phyloP scores from a whole-genome alignment of 2,888 invertebrate genomes.

The Lissonota sp. region DNA sequence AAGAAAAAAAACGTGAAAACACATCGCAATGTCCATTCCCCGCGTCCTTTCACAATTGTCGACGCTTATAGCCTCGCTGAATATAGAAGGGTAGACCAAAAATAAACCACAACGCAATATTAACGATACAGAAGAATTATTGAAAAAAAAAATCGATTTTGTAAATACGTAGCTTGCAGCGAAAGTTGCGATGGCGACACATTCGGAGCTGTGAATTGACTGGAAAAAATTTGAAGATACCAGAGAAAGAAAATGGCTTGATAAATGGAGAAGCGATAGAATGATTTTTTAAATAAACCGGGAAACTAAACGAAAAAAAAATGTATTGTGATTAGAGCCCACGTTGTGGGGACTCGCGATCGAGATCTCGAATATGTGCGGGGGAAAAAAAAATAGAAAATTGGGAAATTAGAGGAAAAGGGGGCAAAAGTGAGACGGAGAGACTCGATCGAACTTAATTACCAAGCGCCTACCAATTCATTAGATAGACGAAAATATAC shows the following conservation, averaged over 20 bases:
- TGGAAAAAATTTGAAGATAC: constrained; percentile 15
- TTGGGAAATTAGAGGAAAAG: not conserved
- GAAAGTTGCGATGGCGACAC: constrained; percentile 48
- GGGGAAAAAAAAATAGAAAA: constrained; percentile 52
- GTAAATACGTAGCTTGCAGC: constrained; percentile 59
- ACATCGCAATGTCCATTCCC: not conserved
- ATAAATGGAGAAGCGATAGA: constrained; percentile 18
- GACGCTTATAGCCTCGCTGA: too few species aligned
- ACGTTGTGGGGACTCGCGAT: constrained; percentile 62
- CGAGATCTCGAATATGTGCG: constrained; percentile 51
- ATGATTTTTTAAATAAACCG: constrained; percentile 18
- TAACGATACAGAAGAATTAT: constrained; percentile 18
- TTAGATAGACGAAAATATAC: constrained; percentile 58
- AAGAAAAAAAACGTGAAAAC: not conserved
- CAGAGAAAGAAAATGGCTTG: not conserved
- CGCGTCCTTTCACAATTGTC: constrained; percentile 23
- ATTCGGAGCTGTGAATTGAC: constrained; percentile 56
- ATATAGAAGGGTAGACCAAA: constrained; percentile 47
- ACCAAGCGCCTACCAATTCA: constrained; percentile 66
- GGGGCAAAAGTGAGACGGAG: constrained; percentile 7
- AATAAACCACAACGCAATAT: constrained; percentile 47
- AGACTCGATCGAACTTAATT: constrained; percentile 64
- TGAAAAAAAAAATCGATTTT: constrained; percentile 13
- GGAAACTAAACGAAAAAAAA: constrained; percentile 56
- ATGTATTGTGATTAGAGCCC: constrained; percentile 66